phyloP scores from a whole-genome alignment of 2,888 invertebrate species.

The Sthenelais limicola region DNA sequence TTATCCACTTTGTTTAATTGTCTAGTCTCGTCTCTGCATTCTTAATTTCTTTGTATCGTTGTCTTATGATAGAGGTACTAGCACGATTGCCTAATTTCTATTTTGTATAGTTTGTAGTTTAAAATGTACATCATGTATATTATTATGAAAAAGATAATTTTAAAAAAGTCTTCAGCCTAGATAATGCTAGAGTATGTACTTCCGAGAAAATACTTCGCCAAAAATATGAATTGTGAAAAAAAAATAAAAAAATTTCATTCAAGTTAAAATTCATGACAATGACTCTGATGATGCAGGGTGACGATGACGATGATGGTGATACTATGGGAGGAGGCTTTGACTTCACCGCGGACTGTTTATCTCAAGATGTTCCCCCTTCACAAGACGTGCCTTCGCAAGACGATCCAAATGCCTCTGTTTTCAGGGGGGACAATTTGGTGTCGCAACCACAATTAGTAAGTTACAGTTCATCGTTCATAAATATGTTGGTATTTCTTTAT shows the following conservation, averaged over 20 bases:
- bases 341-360: conserved; percentile 60
- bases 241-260: background rate
- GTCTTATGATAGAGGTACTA: too few relatives aligned
- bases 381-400: background rate
- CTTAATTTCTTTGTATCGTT: too few relatives aligned
- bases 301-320: conserved; percentile 47
- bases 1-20: too few relatives aligned
- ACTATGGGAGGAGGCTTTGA: conserved; percentile 56
- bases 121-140: too few relatives aligned
- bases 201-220: too few relatives aligned
- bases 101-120: too few relatives aligned
- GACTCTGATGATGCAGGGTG: conserved; percentile 48
- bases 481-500: background rate
- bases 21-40: background rate
- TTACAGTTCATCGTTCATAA: background rate
- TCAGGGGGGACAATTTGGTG: conserved; percentile 64
- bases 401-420: conserved; percentile 32
- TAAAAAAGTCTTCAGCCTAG: too few relatives aligned
- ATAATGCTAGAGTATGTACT: too few relatives aligned
- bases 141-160: too few relatives aligned
- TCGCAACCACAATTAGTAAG: conserved; percentile 66
- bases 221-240: too few relatives aligned
- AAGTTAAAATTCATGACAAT: too few relatives aligned
- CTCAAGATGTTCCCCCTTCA: background rate
- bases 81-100: too few relatives aligned